phyloP scores from a whole-genome alignment of 2,797 vertebrate genomes.

The Ptychadena robeensis region DNA sequence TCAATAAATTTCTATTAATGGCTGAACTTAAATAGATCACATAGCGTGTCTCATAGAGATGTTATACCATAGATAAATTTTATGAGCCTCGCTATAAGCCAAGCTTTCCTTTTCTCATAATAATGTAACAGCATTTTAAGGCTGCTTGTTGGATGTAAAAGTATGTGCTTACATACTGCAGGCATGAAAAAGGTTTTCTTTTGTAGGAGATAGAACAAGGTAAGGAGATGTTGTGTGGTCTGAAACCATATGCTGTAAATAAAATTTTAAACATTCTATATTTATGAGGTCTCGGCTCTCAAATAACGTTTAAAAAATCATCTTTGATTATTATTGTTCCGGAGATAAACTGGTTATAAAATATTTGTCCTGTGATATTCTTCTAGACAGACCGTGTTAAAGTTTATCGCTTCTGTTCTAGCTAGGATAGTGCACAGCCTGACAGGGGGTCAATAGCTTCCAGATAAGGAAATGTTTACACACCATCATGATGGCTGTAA shows the following conservation, averaged over 20 bases:
- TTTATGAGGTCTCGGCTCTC: conserved; percentile 32
- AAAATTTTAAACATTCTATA: conserved; percentile 10
- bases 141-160: conserved; percentile 28
- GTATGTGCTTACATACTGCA: conserved; percentile 16
- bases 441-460: no score
- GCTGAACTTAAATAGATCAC: no score
- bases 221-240: not conserved
- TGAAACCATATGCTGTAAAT: conserved; percentile 18
- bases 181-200: conserved; percentile 26
- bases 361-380: conserved; percentile 2
- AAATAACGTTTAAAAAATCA: not conserved
- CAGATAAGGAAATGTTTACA: no score
- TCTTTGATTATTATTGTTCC: not conserved
- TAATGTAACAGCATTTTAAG: not conserved
- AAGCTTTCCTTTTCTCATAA: conserved; percentile 13
- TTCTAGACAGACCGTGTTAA: not conserved
- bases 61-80: not conserved
- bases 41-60: not conserved
- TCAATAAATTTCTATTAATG: not conserved
- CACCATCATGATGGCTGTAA: no score
- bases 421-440: not conserved
- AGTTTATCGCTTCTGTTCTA: not conserved
- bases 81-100: not conserved
- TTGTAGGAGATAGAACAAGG: conserved; percentile 36
- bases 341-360: conserved; percentile 9